phyloP scores from a whole-genome alignment of 1,140 invertebrate genomes.

The Grapholita molesta region DNA sequence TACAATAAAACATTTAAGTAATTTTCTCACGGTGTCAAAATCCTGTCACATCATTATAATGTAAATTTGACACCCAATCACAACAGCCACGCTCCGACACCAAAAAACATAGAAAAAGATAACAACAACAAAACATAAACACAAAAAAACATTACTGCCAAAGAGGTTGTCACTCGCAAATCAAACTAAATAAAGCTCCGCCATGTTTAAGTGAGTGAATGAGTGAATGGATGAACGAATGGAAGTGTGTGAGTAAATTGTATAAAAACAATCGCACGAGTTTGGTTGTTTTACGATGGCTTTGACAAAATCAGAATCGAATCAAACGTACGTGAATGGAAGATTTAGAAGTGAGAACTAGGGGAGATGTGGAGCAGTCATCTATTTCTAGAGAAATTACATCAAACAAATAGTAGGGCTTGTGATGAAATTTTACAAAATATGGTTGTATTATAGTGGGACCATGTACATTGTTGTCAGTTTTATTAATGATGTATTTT shows the following conservation, averaged over 20 bases:
- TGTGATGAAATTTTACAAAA: too few relatives aligned
- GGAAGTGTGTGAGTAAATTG: constrained; percentile 50
- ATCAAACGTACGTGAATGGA: constrained; percentile 70
- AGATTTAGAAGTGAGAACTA: constrained; percentile 42
- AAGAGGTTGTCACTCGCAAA: constrained; percentile 57
- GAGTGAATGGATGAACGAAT: constrained; percentile 37
- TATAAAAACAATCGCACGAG: constrained; percentile 70
- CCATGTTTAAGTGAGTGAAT: constrained; percentile 46
- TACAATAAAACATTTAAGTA: constrained; percentile 26
- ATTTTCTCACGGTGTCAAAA: constrained; percentile 53
- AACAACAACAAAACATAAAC: constrained; percentile 45
- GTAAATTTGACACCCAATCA: constrained; percentile 73
- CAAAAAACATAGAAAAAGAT: constrained; percentile 41
- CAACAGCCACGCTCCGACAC: constrained; percentile 60
- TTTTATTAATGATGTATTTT: too few relatives aligned
- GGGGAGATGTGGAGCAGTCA: constrained; percentile 36
- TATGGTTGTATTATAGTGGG: too few relatives aligned
- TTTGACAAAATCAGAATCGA: constrained; percentile 72
- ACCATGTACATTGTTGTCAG: too few relatives aligned
- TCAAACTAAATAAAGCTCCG: constrained; percentile 63
- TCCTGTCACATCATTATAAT: constrained; percentile 49
- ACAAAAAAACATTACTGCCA: constrained; percentile 19
- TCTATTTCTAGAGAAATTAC: not conserved
- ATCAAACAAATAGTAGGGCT: too few relatives aligned
- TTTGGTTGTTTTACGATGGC: constrained; percentile 61